Percentiles rank a stretch among this genome's conserved stretches.
Conservation (phyloP, 2,113 vertebrate genomes). For the Corythoichthys intestinalis region DNA sequence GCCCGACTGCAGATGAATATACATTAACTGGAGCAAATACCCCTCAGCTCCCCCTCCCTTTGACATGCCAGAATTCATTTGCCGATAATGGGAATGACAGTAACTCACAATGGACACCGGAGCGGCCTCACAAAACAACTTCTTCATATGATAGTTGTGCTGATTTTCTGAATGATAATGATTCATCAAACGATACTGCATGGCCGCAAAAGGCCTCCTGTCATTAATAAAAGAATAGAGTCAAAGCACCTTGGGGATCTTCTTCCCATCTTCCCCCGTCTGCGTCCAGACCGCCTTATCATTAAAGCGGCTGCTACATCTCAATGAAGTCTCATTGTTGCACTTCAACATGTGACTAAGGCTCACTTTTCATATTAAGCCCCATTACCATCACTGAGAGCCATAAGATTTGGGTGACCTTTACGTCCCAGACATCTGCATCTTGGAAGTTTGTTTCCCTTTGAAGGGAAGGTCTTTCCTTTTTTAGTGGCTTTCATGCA, state of each 20-base stretch:
- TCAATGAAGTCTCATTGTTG: slow-evolving; percentile 62
- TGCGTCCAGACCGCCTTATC: slow-evolving; percentile 62
- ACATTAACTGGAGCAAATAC: slow-evolving; percentile 35
- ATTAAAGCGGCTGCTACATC: slow-evolving; percentile 65
- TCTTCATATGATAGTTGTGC: slow-evolving; percentile 65
- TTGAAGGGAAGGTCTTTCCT: slow-evolving; percentile 33
- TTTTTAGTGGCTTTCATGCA: slow-evolving; percentile 12
- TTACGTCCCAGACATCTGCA: slow-evolving; percentile 31
- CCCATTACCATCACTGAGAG: slow-evolving; percentile 69
- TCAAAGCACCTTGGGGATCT: slow-evolving; percentile 65
- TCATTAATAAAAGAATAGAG: slow-evolving; percentile 78
- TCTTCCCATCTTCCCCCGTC: background rate
- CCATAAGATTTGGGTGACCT: slow-evolving; percentile 45
- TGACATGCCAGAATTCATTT: slow-evolving; percentile 55
- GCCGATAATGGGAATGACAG: slow-evolving; percentile 61
- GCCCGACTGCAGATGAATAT: slow-evolving; percentile 40
- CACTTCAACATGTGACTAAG: slow-evolving; percentile 64
- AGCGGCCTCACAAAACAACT: slow-evolving; percentile 56
- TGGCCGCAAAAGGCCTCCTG: slow-evolving; percentile 65
- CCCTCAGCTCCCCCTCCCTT: slow-evolving; percentile 6
- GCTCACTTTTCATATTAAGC: slow-evolving; percentile 65
- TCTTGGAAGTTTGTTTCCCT: slow-evolving; percentile 40
- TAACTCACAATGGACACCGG: slow-evolving; percentile 60
- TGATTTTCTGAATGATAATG: slow-evolving; percentile 66
- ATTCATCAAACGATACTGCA: slow-evolving; percentile 63